Evolutionary conservation across 2,113 vertebrate genomes (phyloP), one percentile per base, ranked within the genome.

Genomic region (Misgurnus anguillicaudatus): DNA sequence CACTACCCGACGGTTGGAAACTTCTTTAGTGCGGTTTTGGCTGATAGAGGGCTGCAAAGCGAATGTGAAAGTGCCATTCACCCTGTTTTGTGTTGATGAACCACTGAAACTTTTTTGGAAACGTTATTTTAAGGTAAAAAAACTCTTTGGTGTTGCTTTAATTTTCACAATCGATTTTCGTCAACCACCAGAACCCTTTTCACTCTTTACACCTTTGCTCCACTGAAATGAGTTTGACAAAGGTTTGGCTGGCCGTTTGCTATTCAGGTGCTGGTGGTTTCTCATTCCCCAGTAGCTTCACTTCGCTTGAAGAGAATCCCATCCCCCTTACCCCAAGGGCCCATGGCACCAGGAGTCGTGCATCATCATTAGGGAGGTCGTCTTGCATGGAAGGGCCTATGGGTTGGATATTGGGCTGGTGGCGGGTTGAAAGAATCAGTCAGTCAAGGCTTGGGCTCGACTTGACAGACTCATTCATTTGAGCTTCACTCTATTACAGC

Each of bases 401-500:
- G 82, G 67, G 66, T 62, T 80, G 74, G 48, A 75, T 75, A 51
- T 41, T 51, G 63, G 71, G 51, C 77, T 65, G 69, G 45, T 80
- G 79, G 55, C 42, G 62, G 80, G 69, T 75, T 60, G 48, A 81
- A 66, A 73, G 66, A 53, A 81, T 47, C 78, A 84, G 84, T 87
- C 82, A 75, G 57, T 85, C 84, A 87, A 75, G 68, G 67, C 73
- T 65, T 63, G 31, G 70, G 60, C 74, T 80, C 47, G 45, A 60
- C 71, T 66, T 80, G 83, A 87, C 81, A 85, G 86, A 45, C 77
- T 85, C 83, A 87, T 86, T 79, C 78, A 85, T 85, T 87, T 85
- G 74, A 84, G 84, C 79, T 68, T 77, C 70, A 61, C 77, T 78
- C 72, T 69, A 82, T 82, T 85, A 85, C 81, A 58, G 77, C 78